Percentiles rank a stretch among this genome's conserved stretches.
Evolutionary conservation across 92 coral and sea anemone genomes (phyloP).

Genomic region (Montipora capitata): DNA sequence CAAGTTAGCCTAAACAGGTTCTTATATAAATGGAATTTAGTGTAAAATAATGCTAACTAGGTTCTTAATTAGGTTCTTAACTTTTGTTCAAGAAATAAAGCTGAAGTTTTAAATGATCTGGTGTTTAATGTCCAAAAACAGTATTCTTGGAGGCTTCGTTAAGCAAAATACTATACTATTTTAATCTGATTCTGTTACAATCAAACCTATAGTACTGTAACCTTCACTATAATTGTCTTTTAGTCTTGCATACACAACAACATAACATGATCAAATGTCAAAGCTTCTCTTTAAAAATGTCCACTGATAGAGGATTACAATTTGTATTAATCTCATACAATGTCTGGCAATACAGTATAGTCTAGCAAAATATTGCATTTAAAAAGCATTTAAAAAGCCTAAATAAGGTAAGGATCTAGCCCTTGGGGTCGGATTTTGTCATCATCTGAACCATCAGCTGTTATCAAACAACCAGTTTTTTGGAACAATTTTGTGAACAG

Average conservation of each 20-base stretch:
- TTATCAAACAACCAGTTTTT: slow-evolving; percentile 12
- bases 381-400: slow-evolving; percentile 7
- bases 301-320: slow-evolving; percentile 24
- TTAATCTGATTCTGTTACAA: too few species aligned
- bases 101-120: slow-evolving; percentile 25
- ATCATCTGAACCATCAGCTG: not conserved
- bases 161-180: slow-evolving; percentile 31
- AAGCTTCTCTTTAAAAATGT: slow-evolving; percentile 24
- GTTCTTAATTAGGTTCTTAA: too few species aligned
- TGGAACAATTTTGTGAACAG: slow-evolving; percentile 3
- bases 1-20: too few species aligned
- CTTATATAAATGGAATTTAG: too few species aligned
- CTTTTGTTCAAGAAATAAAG: slow-evolving; percentile 21
- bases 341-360: slow-evolving; percentile 11
- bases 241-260: slow-evolving; percentile 18
- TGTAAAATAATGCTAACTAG: too few species aligned
- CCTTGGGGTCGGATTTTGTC: slow-evolving; percentile 9
- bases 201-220: not conserved
- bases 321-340: slow-evolving; percentile 27
- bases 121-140: slow-evolving; percentile 26
- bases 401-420: slow-evolving; percentile 11
- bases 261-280: slow-evolving; percentile 24
- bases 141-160: slow-evolving; percentile 24
- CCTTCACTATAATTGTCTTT: slow-evolving; percentile 14
- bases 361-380: slow-evolving; percentile 19